Percentiles rank a stretch among this genome's conserved stretches.
Evolutionary conservation across 2,113 vertebrate genomes (phyloP).

Genomic region (Seriola rivoliana): DNA sequence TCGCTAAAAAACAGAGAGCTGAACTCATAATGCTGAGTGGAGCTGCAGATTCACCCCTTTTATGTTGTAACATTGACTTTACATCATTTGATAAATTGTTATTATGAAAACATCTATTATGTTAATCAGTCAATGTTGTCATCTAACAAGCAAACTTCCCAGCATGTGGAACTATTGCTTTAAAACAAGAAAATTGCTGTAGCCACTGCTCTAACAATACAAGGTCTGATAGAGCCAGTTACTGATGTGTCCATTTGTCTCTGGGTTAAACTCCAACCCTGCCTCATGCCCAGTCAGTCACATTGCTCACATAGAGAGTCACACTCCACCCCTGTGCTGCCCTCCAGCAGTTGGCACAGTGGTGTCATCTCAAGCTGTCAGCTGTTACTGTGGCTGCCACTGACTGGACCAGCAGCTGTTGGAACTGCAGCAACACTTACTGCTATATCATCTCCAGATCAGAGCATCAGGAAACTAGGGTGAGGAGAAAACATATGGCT

Average conservation of each 20-base stretch:
- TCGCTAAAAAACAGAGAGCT: not conserved
- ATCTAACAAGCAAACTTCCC: not conserved
- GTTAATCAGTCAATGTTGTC: not conserved
- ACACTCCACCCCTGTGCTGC: conserved; percentile 46
- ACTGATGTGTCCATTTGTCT: conserved; percentile 56
- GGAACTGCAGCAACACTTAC: conserved; percentile 23
- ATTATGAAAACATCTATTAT: not conserved
- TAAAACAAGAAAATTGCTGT: not conserved
- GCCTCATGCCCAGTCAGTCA: conserved; percentile 51
- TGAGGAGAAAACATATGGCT: conserved; percentile 23
- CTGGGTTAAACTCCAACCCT: conserved; percentile 36
- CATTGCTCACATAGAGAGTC: conserved; percentile 77
- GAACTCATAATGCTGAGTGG: not conserved
- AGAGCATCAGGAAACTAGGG: conserved; percentile 32
- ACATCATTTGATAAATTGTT: not conserved
- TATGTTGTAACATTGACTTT: too few relatives aligned
- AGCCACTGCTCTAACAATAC: not conserved
- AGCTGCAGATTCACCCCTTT: not conserved
- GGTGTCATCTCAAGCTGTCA: conserved; percentile 63
- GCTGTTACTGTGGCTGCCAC: conserved; percentile 66
- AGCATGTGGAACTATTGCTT: not conserved
- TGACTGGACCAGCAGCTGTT: conserved; percentile 63
- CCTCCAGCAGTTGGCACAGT: conserved; percentile 75
- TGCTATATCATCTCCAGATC: conserved; percentile 27
- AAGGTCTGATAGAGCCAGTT: conserved; percentile 22